phyloP scores from a whole-genome alignment of 2,888 invertebrate genomes.

The Esperia sulphurella region DNA sequence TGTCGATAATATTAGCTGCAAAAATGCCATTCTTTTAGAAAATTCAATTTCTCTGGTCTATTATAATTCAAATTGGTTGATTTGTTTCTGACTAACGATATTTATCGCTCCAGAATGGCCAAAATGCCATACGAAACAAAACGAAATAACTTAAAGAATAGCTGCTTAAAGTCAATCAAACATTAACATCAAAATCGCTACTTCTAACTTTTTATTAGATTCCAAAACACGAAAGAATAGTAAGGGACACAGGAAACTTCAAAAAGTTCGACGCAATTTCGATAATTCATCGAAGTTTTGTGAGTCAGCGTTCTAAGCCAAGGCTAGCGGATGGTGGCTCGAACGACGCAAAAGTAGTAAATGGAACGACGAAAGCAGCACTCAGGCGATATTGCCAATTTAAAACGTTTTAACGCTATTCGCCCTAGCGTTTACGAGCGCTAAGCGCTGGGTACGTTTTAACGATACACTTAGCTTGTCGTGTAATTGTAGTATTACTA shows the following conservation, averaged over 20 bases:
- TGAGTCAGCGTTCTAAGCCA: slow-evolving; percentile 12
- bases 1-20: no score
- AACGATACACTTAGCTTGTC: neutral
- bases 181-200: neutral
- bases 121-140: no score
- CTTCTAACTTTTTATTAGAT: neutral
- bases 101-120: no score
- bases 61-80: no score
- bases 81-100: no score
- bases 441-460: slow-evolving; percentile 26
- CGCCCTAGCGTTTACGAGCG: slow-evolving; percentile 37
- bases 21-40: no score
- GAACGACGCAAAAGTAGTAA: slow-evolving; percentile 29
- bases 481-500: neutral
- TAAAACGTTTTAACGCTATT: slow-evolving; percentile 32
- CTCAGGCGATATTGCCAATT: slow-evolving; percentile 45
- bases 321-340: slow-evolving; percentile 19
- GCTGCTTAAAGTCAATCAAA: neutral
- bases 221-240: neutral
- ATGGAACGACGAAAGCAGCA: slow-evolving; percentile 23
- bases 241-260: neutral
- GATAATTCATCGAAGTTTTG: slow-evolving; percentile 9
- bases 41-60: no score
- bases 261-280: slow-evolving; percentile 6
- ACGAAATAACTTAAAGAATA: no score